A percentile compares a stretch with the other conserved stretches of the same genome.
These are phyloP conservation scores for Trachythela sp. DNA, from an alignment of 64 coral and sea anemone species.

Conservation along the genomic window DNA sequence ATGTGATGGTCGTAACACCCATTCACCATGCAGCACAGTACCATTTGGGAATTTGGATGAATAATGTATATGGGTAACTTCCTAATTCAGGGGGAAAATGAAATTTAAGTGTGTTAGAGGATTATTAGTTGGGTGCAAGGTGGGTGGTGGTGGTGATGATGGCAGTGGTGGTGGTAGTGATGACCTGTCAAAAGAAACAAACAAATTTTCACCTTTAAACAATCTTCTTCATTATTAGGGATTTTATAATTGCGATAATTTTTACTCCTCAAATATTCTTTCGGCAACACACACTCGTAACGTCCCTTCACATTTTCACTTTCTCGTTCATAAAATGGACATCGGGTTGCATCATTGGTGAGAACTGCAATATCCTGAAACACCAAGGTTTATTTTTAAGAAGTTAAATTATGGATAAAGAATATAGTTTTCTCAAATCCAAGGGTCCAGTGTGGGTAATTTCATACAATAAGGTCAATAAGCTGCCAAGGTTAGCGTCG, in stretches of 20 bases:
- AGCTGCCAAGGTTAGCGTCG: too few relatives aligned
- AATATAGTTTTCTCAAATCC: too few relatives aligned
- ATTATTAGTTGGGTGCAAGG: too few relatives aligned
- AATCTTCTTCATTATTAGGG: slow-evolving; percentile 71
- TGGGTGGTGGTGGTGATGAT: too few relatives aligned
- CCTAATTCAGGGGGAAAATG: background rate
- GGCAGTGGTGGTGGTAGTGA: too few relatives aligned
- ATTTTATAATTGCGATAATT: slow-evolving; percentile 70
- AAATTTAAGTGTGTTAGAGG: too few relatives aligned
- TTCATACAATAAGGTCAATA: too few relatives aligned
- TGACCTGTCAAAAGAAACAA: too few relatives aligned
- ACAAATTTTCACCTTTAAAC: slow-evolving; percentile 24
- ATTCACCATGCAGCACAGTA: slow-evolving; percentile 42
- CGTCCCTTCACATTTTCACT: slow-evolving; percentile 98
- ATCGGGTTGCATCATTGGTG: slow-evolving; percentile 75
- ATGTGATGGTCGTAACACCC: slow-evolving; percentile 79
- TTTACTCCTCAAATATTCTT: slow-evolving; percentile 60
- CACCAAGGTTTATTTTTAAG: background rate
- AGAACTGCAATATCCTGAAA: slow-evolving; percentile 86
- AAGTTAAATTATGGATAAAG: background rate
- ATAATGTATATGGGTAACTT: background rate
- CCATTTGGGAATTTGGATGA: slow-evolving; percentile 53
- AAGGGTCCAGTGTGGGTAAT: too few relatives aligned
- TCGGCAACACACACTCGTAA: slow-evolving; percentile 69
- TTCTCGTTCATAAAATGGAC: slow-evolving; percentile 70